Percentiles rank a stretch among this genome's conserved stretches.
Conservation (phyloP, 2,797 vertebrate genomes). For the Cuniculus paca region DNA sequence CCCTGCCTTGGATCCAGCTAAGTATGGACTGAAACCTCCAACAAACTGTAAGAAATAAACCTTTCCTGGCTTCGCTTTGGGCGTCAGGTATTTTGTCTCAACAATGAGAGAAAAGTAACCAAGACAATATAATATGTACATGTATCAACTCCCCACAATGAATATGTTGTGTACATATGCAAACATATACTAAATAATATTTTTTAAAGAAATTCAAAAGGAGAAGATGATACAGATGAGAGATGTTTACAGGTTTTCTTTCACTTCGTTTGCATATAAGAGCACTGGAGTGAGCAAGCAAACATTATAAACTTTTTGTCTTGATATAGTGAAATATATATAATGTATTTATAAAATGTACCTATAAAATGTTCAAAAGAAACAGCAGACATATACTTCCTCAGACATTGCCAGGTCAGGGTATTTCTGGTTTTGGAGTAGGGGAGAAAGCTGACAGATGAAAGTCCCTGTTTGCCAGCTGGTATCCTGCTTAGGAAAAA, state of each 20-base stretch:
- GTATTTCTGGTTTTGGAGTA: background rate
- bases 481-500: background rate
- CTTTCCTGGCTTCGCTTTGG: no score
- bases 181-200: background rate
- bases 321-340: background rate
- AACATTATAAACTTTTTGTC: background rate
- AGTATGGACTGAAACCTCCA: no score
- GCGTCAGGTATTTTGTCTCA: no score
- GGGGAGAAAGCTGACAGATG: background rate
- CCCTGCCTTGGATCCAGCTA: no score
- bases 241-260: background rate
- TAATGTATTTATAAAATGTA: background rate
- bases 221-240: background rate
- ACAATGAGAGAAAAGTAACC: no score
- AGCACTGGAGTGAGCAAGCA: background rate
- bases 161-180: background rate
- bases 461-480: background rate
- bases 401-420: background rate
- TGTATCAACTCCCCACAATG: background rate
- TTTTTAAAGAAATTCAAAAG: background rate
- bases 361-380: background rate
- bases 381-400: background rate
- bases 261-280: background rate
- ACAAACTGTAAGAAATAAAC: no score
- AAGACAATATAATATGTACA: no score